phyloP scores from a whole-genome alignment of 2,113 vertebrate genomes.

The Prionailurus bengalensis region DNA sequence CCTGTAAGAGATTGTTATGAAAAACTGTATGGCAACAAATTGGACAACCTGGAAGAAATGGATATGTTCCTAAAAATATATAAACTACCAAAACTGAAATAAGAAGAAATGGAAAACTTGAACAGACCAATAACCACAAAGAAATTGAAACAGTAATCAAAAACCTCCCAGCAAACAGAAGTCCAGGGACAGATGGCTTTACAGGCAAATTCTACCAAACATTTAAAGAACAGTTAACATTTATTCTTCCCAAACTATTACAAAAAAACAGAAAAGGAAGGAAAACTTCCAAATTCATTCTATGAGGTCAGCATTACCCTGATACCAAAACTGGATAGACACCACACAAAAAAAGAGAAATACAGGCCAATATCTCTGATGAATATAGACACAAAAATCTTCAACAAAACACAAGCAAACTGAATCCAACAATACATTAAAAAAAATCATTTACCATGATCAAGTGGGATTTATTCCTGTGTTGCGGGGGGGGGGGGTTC shows the following conservation, averaged over 20 bases:
- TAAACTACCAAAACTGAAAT: neutral
- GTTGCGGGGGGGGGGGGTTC: neutral
- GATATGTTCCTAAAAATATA: neutral
- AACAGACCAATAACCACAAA: neutral
- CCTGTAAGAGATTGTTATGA: neutral
- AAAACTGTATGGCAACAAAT: neutral
- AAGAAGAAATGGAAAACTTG: neutral
- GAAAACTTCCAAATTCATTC: neutral
- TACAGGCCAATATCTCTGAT: neutral
- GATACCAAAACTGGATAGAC: neutral
- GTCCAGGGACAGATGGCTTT: neutral
- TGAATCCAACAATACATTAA: neutral
- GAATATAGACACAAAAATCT: neutral
- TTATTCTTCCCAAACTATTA: neutral
- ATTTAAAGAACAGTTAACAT: neutral
- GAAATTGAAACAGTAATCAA: neutral
- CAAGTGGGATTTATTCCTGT: neutral
- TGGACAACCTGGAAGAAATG: neutral
- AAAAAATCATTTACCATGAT: neutral
- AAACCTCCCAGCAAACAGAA: neutral
- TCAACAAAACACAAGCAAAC: neutral
- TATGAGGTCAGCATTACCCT: neutral
- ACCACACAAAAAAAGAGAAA: neutral
- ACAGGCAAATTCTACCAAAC: neutral
- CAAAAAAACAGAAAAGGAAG: neutral